These are phyloP conservation scores for Cyanoderma ruficeps DNA, from an alignment of 2,113 vertebrate species.

Conservation along the genomic window DNA sequence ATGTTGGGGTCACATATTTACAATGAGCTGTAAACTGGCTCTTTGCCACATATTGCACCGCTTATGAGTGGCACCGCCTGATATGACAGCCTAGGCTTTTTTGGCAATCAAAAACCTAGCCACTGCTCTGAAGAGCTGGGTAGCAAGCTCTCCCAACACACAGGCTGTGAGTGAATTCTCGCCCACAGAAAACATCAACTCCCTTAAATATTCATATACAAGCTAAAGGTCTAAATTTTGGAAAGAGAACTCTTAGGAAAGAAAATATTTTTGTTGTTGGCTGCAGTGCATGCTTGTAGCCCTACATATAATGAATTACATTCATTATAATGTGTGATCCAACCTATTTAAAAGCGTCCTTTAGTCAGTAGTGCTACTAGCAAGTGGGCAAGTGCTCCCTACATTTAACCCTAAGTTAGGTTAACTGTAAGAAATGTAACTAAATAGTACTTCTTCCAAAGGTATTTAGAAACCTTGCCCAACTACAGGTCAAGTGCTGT, in stretches of 20 bases:
- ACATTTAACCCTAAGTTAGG: not conserved
- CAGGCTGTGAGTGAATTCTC: not conserved
- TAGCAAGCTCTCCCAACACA: not conserved
- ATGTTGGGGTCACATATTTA: not conserved
- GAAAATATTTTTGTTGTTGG: not conserved
- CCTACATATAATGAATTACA: not conserved
- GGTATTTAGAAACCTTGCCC: not conserved
- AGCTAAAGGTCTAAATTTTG: not conserved
- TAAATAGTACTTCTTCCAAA: not conserved
- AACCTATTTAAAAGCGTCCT: not conserved
- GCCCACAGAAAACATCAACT: not conserved
- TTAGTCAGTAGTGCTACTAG: not conserved
- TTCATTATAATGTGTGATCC: not conserved
- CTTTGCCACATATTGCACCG: rapidly evolving
- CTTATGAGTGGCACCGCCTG: not conserved
- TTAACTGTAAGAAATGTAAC: not conserved
- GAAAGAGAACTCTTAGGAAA: not conserved
- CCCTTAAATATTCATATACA: not conserved
- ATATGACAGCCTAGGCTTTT: not conserved
- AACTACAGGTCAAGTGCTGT: not conserved
- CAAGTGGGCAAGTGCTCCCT: not conserved
- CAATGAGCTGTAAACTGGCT: not conserved
- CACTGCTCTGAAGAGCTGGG: not conserved
- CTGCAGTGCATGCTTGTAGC: not conserved
- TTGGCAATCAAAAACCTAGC: not conserved